Evolutionary conservation across 2,888 invertebrate genomes (phyloP).

Genomic region (Pyrochroa serraticornis): DNA sequence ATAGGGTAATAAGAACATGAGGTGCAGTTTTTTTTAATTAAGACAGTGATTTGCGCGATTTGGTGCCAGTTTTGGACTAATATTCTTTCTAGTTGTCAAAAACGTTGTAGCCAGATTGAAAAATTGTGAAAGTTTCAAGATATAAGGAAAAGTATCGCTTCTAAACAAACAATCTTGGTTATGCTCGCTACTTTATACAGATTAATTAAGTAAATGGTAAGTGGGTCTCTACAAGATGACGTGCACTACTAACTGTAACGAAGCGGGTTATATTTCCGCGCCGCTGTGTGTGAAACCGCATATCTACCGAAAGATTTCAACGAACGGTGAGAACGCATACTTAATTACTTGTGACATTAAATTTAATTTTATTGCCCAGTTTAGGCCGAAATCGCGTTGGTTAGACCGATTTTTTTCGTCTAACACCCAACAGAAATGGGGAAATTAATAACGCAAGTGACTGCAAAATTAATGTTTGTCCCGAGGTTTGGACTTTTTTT

Average conservation of each 20-base stretch:
- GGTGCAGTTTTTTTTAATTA: too few relatives aligned
- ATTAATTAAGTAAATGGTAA: conserved; percentile 9
- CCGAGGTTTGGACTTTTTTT: not conserved
- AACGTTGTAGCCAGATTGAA: too few relatives aligned
- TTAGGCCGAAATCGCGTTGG: too few relatives aligned
- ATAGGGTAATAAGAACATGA: too few relatives aligned
- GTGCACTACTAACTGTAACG: conserved; percentile 41
- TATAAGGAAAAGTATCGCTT: not conserved
- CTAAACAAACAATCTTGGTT: conserved; percentile 1
- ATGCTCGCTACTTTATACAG: not conserved
- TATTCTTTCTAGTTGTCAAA: too few relatives aligned
- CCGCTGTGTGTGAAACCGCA: conserved; percentile 42
- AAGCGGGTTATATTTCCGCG: conserved; percentile 42
- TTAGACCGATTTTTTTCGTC: too few relatives aligned
- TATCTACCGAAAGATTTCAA: conserved; percentile 31
- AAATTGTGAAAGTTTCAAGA: too few relatives aligned
- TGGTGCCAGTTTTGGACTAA: too few relatives aligned
- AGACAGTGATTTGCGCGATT: too few relatives aligned
- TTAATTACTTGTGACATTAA: conserved; percentile 25
- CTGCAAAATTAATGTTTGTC: not conserved
- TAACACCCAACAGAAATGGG: too few relatives aligned
- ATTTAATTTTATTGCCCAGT: too few relatives aligned
- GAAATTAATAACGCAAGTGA: too few relatives aligned
- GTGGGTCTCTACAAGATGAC: conserved; percentile 27
- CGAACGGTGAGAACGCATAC: conserved; percentile 35